A percentile compares a stretch with the other conserved stretches of the same genome.
phyloP scores from a whole-genome alignment of 2,797 vertebrate species.

The Gobio occitaniae region DNA sequence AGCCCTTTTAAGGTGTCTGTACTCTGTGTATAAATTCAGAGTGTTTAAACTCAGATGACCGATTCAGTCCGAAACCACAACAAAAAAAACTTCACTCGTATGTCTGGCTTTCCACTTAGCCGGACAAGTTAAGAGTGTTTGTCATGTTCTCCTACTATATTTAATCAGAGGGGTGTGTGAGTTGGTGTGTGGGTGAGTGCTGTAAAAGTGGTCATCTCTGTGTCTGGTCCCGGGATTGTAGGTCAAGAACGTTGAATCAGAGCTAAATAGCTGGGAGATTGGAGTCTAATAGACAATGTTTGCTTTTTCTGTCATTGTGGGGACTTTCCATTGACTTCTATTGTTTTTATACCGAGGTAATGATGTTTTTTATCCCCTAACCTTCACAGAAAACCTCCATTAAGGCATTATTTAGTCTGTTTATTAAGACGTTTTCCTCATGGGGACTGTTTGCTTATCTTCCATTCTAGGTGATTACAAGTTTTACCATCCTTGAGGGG shows the following conservation, averaged over 20 bases:
- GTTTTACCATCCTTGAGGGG: conserved; percentile 1
- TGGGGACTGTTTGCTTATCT: neutral
- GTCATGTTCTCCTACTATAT: conserved; percentile 29
- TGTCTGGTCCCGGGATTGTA: conserved; percentile 1
- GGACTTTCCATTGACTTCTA: conserved; percentile 5
- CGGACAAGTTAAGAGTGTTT: conserved; percentile 2
- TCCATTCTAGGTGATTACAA: neutral
- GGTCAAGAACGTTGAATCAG: conserved; percentile 3
- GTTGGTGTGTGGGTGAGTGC: conserved; percentile 1
- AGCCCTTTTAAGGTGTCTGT: neutral
- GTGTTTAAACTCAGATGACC: neutral
- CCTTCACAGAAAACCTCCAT: neutral
- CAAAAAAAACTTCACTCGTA: neutral
- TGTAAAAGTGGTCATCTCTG: conserved; percentile 23
- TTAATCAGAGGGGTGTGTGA: conserved; percentile 7
- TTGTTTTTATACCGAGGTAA: conserved; percentile 11
- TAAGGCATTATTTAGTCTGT: conserved; percentile 21
- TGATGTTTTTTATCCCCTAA: conserved; percentile 4
- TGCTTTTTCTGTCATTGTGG: neutral
- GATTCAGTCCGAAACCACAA: conserved; percentile 5
- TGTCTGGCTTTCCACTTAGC: conserved; percentile 30
- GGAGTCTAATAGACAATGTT: neutral
- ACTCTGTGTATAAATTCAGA: neutral
- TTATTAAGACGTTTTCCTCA: neutral
- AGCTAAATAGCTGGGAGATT: conserved; percentile 1